Evolutionary conservation across 37 sponge, comb jelly and placozoan species (phyloP), one percentile per base, ranked within the genome.

Genomic region (Geodia barretti): DNA sequence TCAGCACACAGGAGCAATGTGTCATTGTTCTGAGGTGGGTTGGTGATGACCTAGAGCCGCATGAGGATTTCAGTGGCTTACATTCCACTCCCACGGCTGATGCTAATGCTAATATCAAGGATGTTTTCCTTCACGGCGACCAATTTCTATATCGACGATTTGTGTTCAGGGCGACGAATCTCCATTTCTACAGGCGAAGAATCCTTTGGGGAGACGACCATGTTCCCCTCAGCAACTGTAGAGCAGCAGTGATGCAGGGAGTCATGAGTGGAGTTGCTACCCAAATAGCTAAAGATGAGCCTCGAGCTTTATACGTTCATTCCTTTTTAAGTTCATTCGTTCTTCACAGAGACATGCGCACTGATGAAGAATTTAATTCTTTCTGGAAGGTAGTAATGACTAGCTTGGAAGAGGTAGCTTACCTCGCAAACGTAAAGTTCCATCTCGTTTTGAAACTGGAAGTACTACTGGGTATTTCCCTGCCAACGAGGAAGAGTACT

Each of bases 301-400:
- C 89, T 30, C 42, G 74, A 39, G 89, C 84, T 67, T 17, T 79
- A n/a, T 72, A 73, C 62, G 60, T 68, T n/a, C 75, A 83, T 35
- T 83, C 79, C 37, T 85, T 78, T 39, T 65, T 65, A 34, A 79
- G 78, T 71, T 38, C 82, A 37, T 32, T 85, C 8, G 78, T 71
- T 79, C 37, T 85, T 21, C 67, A 36, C 11, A n/a, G 70, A 80
- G 72, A 61, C 73, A 41, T 68, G 47, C 34, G 65, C 34, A 68
- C 26, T 83, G 42, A 80, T 90, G 90, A 90, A 84, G 61, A 62
- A 78, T 41, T 89, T 20, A 76, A 83, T 32, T 72, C 77, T 31
- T 70, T 76, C 25, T 30, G 30, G 23, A 77, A 90, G 58, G 81
- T n/a, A n/a, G n/a, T n/a, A n/a, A n/a, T n/a, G n/a, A n/a, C n/a